phyloP scores from a whole-genome alignment of 1,140 invertebrate genomes.

The Megalopta genalis region DNA sequence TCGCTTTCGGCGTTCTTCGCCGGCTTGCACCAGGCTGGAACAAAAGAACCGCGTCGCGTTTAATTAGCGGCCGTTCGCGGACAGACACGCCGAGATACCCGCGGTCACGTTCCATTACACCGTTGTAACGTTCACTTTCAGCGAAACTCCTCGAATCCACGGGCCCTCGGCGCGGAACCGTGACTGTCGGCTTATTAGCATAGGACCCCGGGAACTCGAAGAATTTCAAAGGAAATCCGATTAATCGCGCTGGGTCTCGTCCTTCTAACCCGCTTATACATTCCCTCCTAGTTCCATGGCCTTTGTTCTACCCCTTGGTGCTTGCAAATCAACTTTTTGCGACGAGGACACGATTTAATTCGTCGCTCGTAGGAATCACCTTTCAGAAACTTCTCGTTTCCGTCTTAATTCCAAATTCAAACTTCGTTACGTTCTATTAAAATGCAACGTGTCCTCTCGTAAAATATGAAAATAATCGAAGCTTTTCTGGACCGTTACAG shows the following conservation, averaged over 20 bases:
- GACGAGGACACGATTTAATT: too few relatives aligned
- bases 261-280: not conserved
- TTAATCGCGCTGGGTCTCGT: not conserved
- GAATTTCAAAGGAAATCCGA: constrained; percentile 7
- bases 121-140: not conserved
- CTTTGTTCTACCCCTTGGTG: not conserved
- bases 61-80: constrained; percentile 4
- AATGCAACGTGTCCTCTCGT: too few relatives aligned
- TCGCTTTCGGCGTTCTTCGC: constrained; percentile 40
- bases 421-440: too few relatives aligned
- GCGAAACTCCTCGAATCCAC: not conserved
- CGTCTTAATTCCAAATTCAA: too few relatives aligned
- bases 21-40: constrained; percentile 66
- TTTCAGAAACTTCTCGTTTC: too few relatives aligned
- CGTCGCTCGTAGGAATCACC: too few relatives aligned
- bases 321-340: too few relatives aligned
- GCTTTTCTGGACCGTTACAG: too few relatives aligned
- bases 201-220: not conserved
- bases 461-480: too few relatives aligned
- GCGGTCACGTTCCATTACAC: not conserved
- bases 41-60: constrained; percentile 1
- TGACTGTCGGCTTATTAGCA: not conserved
- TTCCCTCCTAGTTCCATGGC: too few relatives aligned
- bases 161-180: not conserved
- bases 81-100: too few relatives aligned